Base-by-base conservation (phyloP, 2,797 vertebrate species). In the Epinephelus malabaricus region DNA sequence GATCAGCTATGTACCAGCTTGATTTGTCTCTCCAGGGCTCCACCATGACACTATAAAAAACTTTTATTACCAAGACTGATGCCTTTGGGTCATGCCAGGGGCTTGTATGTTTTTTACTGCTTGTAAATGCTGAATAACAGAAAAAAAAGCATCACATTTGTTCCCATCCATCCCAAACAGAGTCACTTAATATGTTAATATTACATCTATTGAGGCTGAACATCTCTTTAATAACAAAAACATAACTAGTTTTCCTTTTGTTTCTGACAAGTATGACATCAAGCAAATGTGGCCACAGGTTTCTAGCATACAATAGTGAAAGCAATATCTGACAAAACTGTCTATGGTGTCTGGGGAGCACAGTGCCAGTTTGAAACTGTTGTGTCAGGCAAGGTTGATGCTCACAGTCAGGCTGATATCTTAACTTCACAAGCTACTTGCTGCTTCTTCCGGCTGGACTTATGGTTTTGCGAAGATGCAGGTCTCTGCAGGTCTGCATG, bases 41-140 rank as follows among this genome's bases (percentile, higher is more conserved):
- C 50, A 54, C 4, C 38, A 51, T 40, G 78, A 82, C 62, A 74
- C 47, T 25, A 53, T 79, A 76, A 85, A 85, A 67, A 69, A 4
- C 3, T 45, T 70, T 75, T 64, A 88, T 69, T 72, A 54, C 58
- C 21, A 23, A 51, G 68, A 71, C 19, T 19, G 73, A 8, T 50
- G 51, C 64, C 59, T 78, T 69, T 49, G 63, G 66, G 54, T 62
- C 80, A 71, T 18, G 55, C 6, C 27, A 13, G 21, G 47, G 65
- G 49, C 73, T 67, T 55, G 34, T 63, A 27, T 54, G 50, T 7
- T 38, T 83, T 79, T 76, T 58, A 82, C 49, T 15, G 74, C 65
- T 76, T 69, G 60, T 62, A 83, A 86, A 84, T 60, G 49, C 9
- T 58, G 58, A 62, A 50, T 68, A 13, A 50, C 21, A 59, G 49